Evolutionary conservation across 2,113 vertebrate species (phyloP), one percentile per base, ranked within the genome.

Genomic region (Callorhinus ursinus): DNA sequence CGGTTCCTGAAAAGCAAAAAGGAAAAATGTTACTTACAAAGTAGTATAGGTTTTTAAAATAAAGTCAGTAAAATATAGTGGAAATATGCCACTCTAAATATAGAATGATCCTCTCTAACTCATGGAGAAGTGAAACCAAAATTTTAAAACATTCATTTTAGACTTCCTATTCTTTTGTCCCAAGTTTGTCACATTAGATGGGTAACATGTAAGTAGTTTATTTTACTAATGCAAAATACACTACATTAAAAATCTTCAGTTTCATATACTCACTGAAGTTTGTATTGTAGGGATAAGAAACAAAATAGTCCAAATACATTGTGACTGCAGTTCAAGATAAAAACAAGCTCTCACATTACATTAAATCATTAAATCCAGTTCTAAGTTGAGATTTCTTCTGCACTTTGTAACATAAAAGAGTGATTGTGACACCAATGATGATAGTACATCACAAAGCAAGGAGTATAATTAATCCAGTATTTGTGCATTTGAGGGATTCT

Each of bases 1-100:
- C 99, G 99, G 98, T 99, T 99, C 98, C 99, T 99, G 94, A 11
- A 91, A 96, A 95, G 67, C 11, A 97, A 55, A 95, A 49, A 65
- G n/a, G 15, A 28, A 2, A 74, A 5, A 89, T 91, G 13, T 95
- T 93, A 77, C 33, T 90, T 88, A 81, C 57, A 22, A 91, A 93
- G 46, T 33, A 88, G 49, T 42, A 46, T 2, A 94, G 28, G n/a
- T 49, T 91, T 91, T 93, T 46, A 46, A 79, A 88, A 88, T 89
- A 89, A 86, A 89, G 46, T 36, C 85, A 93, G 63, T 71, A 26
- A 88, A 91, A 85, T 46, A 80, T 7, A 71, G 33, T 65, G 74
- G 77, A 85, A 97, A 57, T n/a, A 80, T 67, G 11, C 24, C 77
- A 67, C 0, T 96, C 36, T 82, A 83, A 21, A 18, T 67, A 72